These are phyloP conservation scores for Loriculus beryllinus DNA, from an alignment of 2,797 vertebrate species.

Conservation along the genomic window DNA sequence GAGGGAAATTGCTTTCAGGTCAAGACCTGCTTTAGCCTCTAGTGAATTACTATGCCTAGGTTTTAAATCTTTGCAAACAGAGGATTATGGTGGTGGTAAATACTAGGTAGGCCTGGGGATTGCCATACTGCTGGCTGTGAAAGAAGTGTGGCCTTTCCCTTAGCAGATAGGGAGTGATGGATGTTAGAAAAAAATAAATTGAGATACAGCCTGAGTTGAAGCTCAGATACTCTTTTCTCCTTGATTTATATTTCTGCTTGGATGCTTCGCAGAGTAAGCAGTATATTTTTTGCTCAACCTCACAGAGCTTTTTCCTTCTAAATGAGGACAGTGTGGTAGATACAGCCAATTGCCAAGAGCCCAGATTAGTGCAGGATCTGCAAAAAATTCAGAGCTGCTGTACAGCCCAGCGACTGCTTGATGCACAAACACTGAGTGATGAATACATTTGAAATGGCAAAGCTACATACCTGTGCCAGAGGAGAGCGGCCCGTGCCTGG, in stretches of 20 bases:
- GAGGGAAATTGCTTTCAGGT: slow-evolving; percentile 47
- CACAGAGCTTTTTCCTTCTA: neutral
- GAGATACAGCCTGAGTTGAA: neutral
- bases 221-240: slow-evolving; percentile 31
- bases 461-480: neutral
- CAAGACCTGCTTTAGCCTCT: slow-evolving; percentile 50
- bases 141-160: slow-evolving; percentile 6
- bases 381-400: neutral
- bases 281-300: slow-evolving; percentile 42
- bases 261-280: neutral
- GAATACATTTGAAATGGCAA: neutral
- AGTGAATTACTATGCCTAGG: slow-evolving; percentile 29
- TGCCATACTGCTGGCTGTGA: neutral
- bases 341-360: neutral
- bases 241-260: slow-evolving; percentile 52
- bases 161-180: neutral
- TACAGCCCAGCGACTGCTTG: neutral
- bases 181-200: slow-evolving; percentile 25
- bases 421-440: neutral
- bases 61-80: slow-evolving; percentile 64
- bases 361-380: slow-evolving; percentile 17
- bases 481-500: neutral
- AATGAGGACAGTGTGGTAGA: neutral
- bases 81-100: slow-evolving; percentile 56
- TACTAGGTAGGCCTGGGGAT: slow-evolving; percentile 1